phyloP scores from a whole-genome alignment of 2,113 vertebrate genomes.

The Ammodytes marinus region DNA sequence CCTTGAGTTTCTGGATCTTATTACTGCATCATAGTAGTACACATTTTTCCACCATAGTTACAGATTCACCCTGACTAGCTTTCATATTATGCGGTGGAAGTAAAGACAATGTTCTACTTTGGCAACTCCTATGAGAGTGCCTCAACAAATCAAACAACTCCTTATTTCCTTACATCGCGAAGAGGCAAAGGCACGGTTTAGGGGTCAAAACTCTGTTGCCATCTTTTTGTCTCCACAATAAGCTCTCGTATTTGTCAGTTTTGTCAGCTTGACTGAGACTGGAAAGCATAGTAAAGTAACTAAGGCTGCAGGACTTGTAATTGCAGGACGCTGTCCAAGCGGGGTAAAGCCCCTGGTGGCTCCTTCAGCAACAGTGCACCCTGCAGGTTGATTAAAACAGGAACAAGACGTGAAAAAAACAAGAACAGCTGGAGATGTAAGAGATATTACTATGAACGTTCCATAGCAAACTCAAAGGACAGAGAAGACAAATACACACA shows the following conservation, averaged over 20 bases:
- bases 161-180: conserved; percentile 66
- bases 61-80: conserved; percentile 27
- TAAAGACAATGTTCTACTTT: conserved; percentile 37
- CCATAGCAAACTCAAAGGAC: conserved; percentile 15
- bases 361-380: conserved; percentile 77
- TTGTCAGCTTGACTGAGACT: neutral
- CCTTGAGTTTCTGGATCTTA: conserved; percentile 66
- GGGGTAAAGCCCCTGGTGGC: conserved; percentile 47
- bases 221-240: conserved; percentile 31
- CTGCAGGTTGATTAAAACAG: conserved; percentile 69
- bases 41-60: conserved; percentile 19
- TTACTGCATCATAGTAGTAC: conserved; percentile 49
- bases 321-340: conserved; percentile 41
- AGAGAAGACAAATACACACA: conserved; percentile 44
- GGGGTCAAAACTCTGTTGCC: conserved; percentile 37
- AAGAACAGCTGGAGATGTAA: neutral
- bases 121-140: conserved; percentile 56
- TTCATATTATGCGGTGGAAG: conserved; percentile 24
- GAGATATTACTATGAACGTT: conserved; percentile 19
- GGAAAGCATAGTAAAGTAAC: conserved; percentile 22
- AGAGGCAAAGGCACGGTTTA: conserved; percentile 60
- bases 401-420: conserved; percentile 13
- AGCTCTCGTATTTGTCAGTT: conserved; percentile 7
- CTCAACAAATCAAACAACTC: conserved; percentile 56
- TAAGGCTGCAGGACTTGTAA: conserved; percentile 27